A percentile compares a stretch with the other conserved stretches of the same genome.
Conservation (phyloP, 2,797 vertebrate genomes). For the Acanthornis magna region DNA sequence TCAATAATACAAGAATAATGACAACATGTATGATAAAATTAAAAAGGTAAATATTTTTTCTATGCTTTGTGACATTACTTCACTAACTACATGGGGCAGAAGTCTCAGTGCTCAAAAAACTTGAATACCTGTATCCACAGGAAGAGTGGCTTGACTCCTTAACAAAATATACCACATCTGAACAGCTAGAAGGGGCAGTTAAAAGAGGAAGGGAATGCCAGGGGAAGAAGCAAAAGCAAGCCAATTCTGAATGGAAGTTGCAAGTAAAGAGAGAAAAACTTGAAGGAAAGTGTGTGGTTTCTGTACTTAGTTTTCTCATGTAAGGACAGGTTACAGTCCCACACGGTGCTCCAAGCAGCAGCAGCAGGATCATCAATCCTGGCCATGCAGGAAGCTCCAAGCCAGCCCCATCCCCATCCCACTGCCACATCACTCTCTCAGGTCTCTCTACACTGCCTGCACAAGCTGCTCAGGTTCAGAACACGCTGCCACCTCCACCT, state of each 20-base stretch:
- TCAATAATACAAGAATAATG: neutral
- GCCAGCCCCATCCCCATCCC: neutral
- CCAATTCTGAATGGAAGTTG: neutral
- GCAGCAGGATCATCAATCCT: neutral
- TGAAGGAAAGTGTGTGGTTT: neutral
- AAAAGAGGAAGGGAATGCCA: neutral
- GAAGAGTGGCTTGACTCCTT: neutral
- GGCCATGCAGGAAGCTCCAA: neutral
- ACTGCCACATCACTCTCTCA: neutral
- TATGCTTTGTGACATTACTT: neutral
- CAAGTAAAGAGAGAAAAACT: neutral
- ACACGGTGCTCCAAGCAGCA: neutral
- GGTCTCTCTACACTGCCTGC: neutral
- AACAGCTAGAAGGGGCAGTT: neutral
- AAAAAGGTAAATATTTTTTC: neutral
- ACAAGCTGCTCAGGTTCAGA: rapidly evolving
- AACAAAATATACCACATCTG: neutral
- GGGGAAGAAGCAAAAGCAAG: neutral
- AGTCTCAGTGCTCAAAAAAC: neutral
- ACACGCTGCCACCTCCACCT: neutral
- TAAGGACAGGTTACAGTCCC: neutral
- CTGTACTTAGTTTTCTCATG: neutral
- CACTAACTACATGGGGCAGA: neutral
- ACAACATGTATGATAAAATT: neutral
- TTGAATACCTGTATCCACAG: neutral